Evolutionary conservation across 2,888 invertebrate genomes (phyloP).

Genomic region (Dascillus cervinus): DNA sequence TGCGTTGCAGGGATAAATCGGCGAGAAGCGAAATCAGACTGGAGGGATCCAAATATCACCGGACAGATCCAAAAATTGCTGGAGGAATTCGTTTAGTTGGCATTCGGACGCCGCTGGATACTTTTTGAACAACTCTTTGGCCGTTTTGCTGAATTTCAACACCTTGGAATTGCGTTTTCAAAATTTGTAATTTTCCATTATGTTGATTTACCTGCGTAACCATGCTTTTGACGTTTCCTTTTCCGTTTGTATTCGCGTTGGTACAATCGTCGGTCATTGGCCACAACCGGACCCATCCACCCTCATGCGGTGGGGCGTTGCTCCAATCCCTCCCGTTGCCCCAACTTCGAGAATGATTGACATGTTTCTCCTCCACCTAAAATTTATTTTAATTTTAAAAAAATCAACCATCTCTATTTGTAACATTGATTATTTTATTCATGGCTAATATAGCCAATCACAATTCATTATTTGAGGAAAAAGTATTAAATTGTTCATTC

Average conservation of each 20-base stretch:
- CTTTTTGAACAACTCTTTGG: slow-evolving; percentile 44
- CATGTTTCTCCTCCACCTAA: slow-evolving; percentile 37
- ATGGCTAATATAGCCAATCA: no score
- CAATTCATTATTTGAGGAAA: no score
- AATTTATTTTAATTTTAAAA: no score
- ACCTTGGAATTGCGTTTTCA: no score
- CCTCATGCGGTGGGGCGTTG: slow-evolving; percentile 54
- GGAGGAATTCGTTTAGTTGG: slow-evolving; percentile 43
- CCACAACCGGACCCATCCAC: slow-evolving; percentile 72
- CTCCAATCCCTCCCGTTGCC: slow-evolving; percentile 68
- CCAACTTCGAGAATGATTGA: slow-evolving; percentile 48
- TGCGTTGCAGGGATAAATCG: no score
- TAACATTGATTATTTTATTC: no score
- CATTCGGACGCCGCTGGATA: slow-evolving; percentile 45
- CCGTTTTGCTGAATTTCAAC: slow-evolving; percentile 41
- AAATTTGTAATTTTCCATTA: no score
- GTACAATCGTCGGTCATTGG: slow-evolving; percentile 43
- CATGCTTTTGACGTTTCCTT: slow-evolving; percentile 29
- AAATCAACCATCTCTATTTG: no score
- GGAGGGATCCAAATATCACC: slow-evolving; percentile 50
- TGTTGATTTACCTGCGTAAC: slow-evolving; percentile 33
- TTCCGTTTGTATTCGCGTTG: slow-evolving; percentile 19
- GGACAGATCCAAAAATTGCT: slow-evolving; percentile 40
- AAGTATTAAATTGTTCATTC: no score
- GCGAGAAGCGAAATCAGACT: slow-evolving; percentile 36